phyloP scores from a whole-genome alignment of 2,888 invertebrate species.

The Cinara cedri region DNA sequence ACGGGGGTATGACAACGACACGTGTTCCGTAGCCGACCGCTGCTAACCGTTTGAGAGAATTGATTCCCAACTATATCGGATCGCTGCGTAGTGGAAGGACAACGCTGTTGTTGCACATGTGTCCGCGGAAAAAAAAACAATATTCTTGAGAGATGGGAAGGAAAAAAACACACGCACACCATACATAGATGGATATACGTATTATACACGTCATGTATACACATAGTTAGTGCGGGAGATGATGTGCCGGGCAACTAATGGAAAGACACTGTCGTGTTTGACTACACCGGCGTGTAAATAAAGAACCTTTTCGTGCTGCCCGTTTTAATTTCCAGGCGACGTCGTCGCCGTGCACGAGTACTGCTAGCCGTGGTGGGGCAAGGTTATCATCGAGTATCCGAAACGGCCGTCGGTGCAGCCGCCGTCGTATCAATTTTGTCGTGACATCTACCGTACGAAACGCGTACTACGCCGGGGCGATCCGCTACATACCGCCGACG shows the following conservation, averaged over 20 bases:
- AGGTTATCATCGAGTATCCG: constrained; percentile 18
- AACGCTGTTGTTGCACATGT: neutral
- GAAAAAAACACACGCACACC: neutral
- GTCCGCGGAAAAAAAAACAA: constrained; percentile 18
- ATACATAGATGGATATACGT: too few relatives aligned
- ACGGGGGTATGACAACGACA: neutral
- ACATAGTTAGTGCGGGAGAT: too few relatives aligned
- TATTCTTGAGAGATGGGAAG: neutral
- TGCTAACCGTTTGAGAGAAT: neutral
- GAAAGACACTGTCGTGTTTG: constrained; percentile 24
- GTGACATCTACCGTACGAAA: constrained; percentile 35
- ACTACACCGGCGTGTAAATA: constrained; percentile 45
- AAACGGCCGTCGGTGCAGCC: too few relatives aligned
- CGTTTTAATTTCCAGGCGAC: constrained; percentile 25
- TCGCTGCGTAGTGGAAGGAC: constrained; percentile 1
- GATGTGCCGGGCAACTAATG: constrained; percentile 3
- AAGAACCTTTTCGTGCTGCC: constrained; percentile 36
- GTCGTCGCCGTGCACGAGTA: neutral
- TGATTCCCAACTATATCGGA: neutral
- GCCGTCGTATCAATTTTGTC: neutral
- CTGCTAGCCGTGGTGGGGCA: constrained; percentile 12
- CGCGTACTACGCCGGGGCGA: neutral
- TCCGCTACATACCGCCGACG: neutral
- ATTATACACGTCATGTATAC: neutral
- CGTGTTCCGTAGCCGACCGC: constrained; percentile 22